Evolutionary conservation across 2,888 invertebrate genomes (phyloP), one percentile per base, ranked within the genome.

Genomic region (Synergus laeviventris): DNA sequence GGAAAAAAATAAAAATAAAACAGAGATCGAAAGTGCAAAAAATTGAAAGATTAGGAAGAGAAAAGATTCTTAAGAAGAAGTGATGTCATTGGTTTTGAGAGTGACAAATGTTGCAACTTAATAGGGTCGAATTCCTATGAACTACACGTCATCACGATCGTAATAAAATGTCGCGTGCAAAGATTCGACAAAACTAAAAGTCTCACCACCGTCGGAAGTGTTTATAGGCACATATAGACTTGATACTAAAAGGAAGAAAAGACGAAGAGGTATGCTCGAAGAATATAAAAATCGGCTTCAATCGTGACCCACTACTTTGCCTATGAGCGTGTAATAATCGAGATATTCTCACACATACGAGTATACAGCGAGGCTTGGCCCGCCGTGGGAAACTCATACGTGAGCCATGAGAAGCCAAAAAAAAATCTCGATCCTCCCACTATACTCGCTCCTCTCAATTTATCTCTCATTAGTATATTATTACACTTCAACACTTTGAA

Each of bases 381-480:
- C 87, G 87, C 86, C 90, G 91, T 91, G 91, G 90, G 90, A 91
- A 91, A 90, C 87, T 87, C 86, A 89, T 89, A 90, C 90, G 91
- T 90, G 90, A 89, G 88, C 81, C 79, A 77, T 70, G 77, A 82
- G 79, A 80, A 80, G 79, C 80, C n/a, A n/a, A 78, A 79, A 79
- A 76, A 78, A 16, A 74, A 76, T 74, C 73, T 62, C 78, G 74
- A 76, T 73, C 77, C 74, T 75, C 36, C 76, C 73, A 76, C 56
- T 45, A 49, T 70, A 74, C 77, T 78, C 77, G 66, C 73, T 76
- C 76, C 76, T 77, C 78, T 42, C 24, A 3, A 49, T 24, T 24
- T n/a, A 70, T 11, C 12, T 11, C 31, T 49, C 49, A 31, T 49
- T 31, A 70, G 45, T 49, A 66, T 14, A 39, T 64, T 64, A 42